These are phyloP conservation scores for Lordiphosa andalusiaca DNA, from an alignment of 2,888 invertebrate species.

Conservation along the genomic window DNA sequence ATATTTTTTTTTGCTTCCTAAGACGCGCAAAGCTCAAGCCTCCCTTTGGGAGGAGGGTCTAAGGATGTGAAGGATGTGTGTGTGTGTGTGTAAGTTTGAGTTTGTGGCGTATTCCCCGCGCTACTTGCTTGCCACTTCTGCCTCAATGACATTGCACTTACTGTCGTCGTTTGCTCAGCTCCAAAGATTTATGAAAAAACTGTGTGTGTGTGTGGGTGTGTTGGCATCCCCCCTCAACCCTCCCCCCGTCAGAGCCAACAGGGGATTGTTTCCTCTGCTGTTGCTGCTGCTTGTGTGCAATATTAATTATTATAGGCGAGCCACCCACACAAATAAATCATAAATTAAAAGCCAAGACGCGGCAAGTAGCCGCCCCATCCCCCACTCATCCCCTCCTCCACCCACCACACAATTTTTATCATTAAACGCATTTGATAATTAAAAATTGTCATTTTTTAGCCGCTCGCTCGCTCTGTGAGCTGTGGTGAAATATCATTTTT, in stretches of 20 bases:
- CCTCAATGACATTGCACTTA: constrained; percentile 71
- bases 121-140: constrained; percentile 56
- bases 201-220: constrained; percentile 31
- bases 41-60: constrained; percentile 27
- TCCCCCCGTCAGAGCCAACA: neutral
- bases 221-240: neutral
- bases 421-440: constrained; percentile 79
- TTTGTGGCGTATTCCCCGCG: constrained; percentile 45
- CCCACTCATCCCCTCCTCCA: too few relatives aligned
- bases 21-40: constrained; percentile 17
- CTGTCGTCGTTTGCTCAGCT: constrained; percentile 37
- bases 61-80: constrained; percentile 16
- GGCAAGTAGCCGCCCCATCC: constrained; percentile 11
- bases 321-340: constrained; percentile 68
- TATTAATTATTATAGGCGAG: constrained; percentile 76
- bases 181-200: constrained; percentile 70
- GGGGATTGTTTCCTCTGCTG: constrained; percentile 28
- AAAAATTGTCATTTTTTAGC: constrained; percentile 76
- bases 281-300: constrained; percentile 56
- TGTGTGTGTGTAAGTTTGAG: constrained; percentile 14
- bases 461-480: constrained; percentile 22
- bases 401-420: constrained; percentile 65
- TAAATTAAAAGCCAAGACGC: constrained; percentile 67
- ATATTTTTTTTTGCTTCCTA: constrained; percentile 46
- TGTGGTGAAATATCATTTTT: constrained; percentile 51